These are phyloP conservation scores for Zapornia atra DNA, from an alignment of 2,113 vertebrate species.

Conservation along the genomic window DNA sequence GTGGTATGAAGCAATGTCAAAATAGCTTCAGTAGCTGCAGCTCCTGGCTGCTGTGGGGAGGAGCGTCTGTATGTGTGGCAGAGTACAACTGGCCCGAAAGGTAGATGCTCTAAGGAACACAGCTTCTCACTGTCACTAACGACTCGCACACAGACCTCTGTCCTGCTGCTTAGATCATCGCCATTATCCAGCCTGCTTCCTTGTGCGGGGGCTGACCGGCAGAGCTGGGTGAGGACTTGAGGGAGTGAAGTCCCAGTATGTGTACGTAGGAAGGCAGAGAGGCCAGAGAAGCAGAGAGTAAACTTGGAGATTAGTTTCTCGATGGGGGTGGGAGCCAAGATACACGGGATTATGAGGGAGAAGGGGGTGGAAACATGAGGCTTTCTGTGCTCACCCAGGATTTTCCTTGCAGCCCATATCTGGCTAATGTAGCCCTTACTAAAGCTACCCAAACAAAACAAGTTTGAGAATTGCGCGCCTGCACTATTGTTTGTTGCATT, in stretches of 20 bases:
- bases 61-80: rapidly evolving
- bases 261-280: background rate
- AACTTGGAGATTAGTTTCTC: background rate
- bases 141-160: background rate
- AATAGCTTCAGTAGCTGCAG: background rate
- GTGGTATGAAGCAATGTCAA: background rate
- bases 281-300: background rate
- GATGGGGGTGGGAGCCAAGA: background rate
- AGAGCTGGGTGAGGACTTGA: background rate
- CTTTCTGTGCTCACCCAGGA: background rate
- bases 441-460: background rate
- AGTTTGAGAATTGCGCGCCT: background rate
- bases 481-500: background rate
- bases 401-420: background rate
- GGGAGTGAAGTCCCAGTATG: background rate
- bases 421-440: background rate
- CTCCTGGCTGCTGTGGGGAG: background rate
- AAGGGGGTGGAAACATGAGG: background rate
- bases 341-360: background rate
- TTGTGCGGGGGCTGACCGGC: background rate
- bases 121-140: background rate
- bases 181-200: background rate
- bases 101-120: background rate
- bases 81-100: background rate
- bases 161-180: background rate